These are phyloP conservation scores for Siniperca knerii DNA, from an alignment of 2,113 vertebrate genomes.

Conservation along the genomic window DNA sequence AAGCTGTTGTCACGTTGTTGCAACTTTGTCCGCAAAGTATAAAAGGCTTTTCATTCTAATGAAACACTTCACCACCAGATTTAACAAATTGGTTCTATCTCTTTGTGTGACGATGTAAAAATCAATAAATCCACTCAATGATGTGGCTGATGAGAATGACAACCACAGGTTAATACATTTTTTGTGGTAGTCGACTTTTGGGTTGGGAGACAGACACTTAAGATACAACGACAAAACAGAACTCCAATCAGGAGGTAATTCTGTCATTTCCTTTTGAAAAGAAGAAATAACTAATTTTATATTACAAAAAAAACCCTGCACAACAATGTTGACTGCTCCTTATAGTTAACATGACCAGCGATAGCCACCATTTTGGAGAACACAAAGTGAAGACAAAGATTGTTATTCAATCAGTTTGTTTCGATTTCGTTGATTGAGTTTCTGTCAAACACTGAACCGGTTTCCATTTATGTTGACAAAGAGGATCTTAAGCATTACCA, in stretches of 20 bases:
- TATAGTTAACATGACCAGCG: background rate
- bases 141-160: background rate
- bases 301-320: background rate
- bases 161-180: background rate
- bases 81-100: background rate
- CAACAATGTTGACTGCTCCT: background rate
- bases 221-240: too few species aligned
- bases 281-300: background rate
- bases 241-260: too few species aligned
- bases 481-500: background rate
- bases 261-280: too few species aligned
- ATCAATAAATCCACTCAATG: background rate
- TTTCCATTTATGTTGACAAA: slow-evolving; percentile 2
- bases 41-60: background rate
- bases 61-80: background rate
- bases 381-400: background rate
- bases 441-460: background rate
- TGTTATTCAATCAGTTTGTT: too few species aligned
- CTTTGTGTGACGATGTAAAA: background rate
- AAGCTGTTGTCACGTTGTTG: background rate
- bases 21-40: background rate
- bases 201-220: background rate
- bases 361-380: background rate
- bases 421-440: too few species aligned
- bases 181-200: background rate